Evolutionary conservation across 2,797 vertebrate genomes (phyloP).

Genomic region (Graptemys geographica): DNA sequence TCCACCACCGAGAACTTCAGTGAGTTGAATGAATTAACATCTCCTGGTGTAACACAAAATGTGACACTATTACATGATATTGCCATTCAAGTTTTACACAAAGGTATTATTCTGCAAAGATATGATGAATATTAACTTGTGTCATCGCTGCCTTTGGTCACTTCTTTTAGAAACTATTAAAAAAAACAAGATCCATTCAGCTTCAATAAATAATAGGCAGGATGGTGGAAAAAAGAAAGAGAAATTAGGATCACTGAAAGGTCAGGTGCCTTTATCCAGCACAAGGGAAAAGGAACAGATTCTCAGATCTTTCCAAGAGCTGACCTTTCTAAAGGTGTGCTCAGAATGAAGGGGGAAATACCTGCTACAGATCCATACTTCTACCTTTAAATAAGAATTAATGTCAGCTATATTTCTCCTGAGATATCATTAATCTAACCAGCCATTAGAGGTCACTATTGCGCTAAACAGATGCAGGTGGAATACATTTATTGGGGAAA

Average conservation of each 20-base stretch:
- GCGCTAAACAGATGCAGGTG: conserved; percentile 56
- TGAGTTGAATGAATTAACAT: accelerated
- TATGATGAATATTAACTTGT: neutral
- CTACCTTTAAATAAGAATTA: conserved; percentile 78
- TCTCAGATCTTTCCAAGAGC: conserved; percentile 69
- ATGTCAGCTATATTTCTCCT: conserved; percentile 62
- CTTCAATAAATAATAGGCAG: conserved; percentile 62
- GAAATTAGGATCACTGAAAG: conserved; percentile 79
- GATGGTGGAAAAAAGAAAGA: conserved; percentile 30
- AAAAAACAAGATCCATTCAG: neutral
- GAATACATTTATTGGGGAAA: conserved; percentile 48
- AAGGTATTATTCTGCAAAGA: neutral
- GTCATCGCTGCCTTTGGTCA: neutral
- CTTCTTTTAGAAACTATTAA: conserved; percentile 13
- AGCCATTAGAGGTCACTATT: conserved; percentile 71
- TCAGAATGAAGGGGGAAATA: conserved; percentile 69
- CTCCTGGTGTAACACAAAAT: neutral
- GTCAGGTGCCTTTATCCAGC: conserved; percentile 76
- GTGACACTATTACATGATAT: neutral
- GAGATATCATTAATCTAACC: conserved; percentile 74
- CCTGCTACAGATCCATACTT: conserved; percentile 64
- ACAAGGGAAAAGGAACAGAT: conserved; percentile 63
- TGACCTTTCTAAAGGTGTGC: conserved; percentile 82
- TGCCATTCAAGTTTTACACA: neutral
- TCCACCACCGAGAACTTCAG: neutral